A percentile compares a stretch with the other conserved stretches of the same genome.
Evolutionary conservation across 2,797 vertebrate species (phyloP).

Genomic region (Smutsia gigantea): DNA sequence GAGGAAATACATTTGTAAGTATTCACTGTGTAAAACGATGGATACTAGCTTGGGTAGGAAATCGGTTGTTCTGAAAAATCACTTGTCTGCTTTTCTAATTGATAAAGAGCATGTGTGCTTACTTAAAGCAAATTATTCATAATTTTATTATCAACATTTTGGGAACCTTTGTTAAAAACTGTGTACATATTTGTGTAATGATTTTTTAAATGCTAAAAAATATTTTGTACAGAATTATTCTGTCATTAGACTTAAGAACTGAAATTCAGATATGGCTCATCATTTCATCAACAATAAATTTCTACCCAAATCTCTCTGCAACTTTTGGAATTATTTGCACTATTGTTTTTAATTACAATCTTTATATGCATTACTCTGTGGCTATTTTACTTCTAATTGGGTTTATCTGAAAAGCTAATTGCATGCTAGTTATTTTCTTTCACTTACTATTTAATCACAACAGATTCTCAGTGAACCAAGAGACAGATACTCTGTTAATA

Average conservation of each 20-base stretch:
- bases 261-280: background rate
- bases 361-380: constrained; percentile 34
- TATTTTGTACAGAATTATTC: background rate
- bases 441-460: constrained; percentile 59
- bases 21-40: background rate
- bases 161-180: background rate
- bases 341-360: constrained; percentile 71
- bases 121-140: background rate
- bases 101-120: background rate
- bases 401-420: constrained; percentile 78
- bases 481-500: constrained; percentile 57
- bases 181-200: background rate
- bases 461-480: constrained; percentile 56
- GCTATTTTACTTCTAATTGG: constrained; percentile 76
- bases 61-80: background rate
- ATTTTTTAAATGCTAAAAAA: background rate
- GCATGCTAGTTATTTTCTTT: constrained; percentile 67
- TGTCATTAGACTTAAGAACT: background rate
- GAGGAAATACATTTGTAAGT: background rate
- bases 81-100: background rate
- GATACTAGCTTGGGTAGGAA: background rate
- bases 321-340: background rate
- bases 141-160: background rate
- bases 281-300: background rate
- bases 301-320: background rate